Conservation (phyloP, 2,113 vertebrate genomes). For the Gambusia affinis region DNA sequence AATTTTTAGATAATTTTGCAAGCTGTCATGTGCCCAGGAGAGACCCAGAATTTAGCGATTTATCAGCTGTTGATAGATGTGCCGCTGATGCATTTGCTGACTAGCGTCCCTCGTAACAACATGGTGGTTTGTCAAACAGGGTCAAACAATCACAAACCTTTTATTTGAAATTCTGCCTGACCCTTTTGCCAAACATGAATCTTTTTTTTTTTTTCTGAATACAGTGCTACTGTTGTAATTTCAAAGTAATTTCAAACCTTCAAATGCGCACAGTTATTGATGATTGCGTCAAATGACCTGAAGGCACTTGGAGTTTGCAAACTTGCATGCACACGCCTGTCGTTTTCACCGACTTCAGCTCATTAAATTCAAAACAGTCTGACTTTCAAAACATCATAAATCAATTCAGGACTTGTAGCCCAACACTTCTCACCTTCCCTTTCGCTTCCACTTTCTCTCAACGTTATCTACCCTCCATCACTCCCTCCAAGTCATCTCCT, state of each 20-base stretch:
- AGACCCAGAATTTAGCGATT: constrained; percentile 24
- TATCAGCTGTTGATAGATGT: not conserved
- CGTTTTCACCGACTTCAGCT: constrained; percentile 63
- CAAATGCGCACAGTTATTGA: constrained; percentile 57
- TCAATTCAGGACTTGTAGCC: constrained; percentile 53
- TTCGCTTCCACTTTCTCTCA: constrained; percentile 41
- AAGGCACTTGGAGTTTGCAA: constrained; percentile 12
- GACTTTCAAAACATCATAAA: constrained; percentile 76
- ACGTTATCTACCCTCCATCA: constrained; percentile 59
- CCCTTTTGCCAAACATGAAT: constrained; percentile 33
- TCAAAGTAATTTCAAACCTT: constrained; percentile 56
- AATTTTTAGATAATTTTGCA: constrained; percentile 19
- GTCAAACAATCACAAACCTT: constrained; percentile 33
- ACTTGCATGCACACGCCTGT: constrained; percentile 17
- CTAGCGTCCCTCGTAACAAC: constrained; percentile 5
- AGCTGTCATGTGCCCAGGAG: constrained; percentile 30
- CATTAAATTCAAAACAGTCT: constrained; percentile 67
- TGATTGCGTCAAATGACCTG: constrained; percentile 56
- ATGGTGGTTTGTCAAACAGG: constrained; percentile 25
- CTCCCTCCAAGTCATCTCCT: constrained; percentile 49
- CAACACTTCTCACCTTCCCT: constrained; percentile 57
- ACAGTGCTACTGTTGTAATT: constrained; percentile 46
- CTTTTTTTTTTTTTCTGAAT: constrained; percentile 36
- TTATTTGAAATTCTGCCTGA: constrained; percentile 12
- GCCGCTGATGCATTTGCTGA: constrained; percentile 21